phyloP scores from a whole-genome alignment of 1,140 invertebrate species.

The Berghia stephanieae region DNA sequence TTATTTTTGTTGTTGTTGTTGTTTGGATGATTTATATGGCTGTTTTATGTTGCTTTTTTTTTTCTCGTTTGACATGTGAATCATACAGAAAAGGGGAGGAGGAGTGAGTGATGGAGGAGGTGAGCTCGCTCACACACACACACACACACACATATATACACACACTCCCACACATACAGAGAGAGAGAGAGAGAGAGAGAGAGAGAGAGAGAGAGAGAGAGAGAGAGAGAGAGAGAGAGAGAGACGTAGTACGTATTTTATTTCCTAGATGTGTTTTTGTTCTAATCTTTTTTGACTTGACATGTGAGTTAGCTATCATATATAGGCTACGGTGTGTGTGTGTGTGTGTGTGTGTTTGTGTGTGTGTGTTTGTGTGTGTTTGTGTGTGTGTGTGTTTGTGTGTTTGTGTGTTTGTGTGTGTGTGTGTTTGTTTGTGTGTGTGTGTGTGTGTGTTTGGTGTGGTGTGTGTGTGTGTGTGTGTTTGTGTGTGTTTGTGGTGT shows the following conservation, averaged over 20 bases:
- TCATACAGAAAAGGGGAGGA: not conserved
- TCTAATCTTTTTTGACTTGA: too few relatives aligned
- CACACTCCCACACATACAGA: too few relatives aligned
- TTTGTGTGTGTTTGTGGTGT: too few relatives aligned
- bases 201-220: slow-evolving; percentile 14
- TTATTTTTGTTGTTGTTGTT: not conserved
- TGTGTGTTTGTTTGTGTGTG: too few relatives aligned
- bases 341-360: slow-evolving; percentile 8
- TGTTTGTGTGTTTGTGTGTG: too few relatives aligned
- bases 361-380: slow-evolving; percentile 11
- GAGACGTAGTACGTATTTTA: not conserved
- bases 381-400: not conserved
- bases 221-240: slow-evolving; percentile 4
- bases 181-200: slow-evolving; percentile 9
- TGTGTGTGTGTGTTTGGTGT: too few relatives aligned
- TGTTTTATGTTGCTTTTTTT: not conserved
- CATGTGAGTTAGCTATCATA: not conserved
- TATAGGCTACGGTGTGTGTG: not conserved
- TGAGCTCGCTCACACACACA: too few relatives aligned
- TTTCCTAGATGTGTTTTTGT: too few relatives aligned
- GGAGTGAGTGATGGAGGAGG: not conserved
- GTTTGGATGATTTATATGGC: not conserved
- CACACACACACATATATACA: too few relatives aligned
- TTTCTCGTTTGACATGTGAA: not conserved
- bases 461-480: too few relatives aligned